Base-by-base conservation (phyloP, 2,888 invertebrate genomes). In the Athripsodes cinereus region DNA sequence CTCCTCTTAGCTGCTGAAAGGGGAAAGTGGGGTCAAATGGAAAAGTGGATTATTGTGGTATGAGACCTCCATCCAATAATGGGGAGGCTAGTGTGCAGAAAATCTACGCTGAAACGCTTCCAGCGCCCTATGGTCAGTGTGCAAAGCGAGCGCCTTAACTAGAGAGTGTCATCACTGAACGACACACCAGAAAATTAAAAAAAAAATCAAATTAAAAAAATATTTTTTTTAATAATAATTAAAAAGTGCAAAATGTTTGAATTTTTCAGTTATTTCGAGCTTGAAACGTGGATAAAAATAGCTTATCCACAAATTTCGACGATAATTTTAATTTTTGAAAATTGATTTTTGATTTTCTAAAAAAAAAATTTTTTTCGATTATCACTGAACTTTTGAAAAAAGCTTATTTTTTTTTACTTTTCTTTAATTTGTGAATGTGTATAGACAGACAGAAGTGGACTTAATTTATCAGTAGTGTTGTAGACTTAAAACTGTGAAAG, bases 101-200 rank as follows among this genome's bases (percentile, higher is more conserved):
- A 68, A 66, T 52, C 47, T 20, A 34, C 54, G 26, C 48, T 11
- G 47, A 57, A 50, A 26, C 52, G 16, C 50, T 51, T 56, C 52
- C 56, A 57, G 60, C 49, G 59, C 49, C 74, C 69, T 72, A 69
- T 69, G 69, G 70, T 74, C 77, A 79, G 79, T 78, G 79, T 78
- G 76, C 72, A 74, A 74, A 74, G 76, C 71, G 75, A 71, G 75
- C 73, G 76, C 73, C 60, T 72, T 68, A 69, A 73, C 70, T 70
- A 71, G 71, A 75, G 78, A 78, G 78, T 76, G 77, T 73, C 60
- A 75, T 69, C 69, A 72, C 71, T n/a, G n/a, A n/a, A n/a, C n/a
- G n/a, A n/a, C 73, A 70, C 68, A 70, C 40, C 13, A n/a, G 40
- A n/a, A 40, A 8, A 40, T 52, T 64, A 67, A 65, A 62, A 66